Base-by-base conservation (phyloP, 2,888 invertebrate species). In the Himalopsyche anomala region DNA sequence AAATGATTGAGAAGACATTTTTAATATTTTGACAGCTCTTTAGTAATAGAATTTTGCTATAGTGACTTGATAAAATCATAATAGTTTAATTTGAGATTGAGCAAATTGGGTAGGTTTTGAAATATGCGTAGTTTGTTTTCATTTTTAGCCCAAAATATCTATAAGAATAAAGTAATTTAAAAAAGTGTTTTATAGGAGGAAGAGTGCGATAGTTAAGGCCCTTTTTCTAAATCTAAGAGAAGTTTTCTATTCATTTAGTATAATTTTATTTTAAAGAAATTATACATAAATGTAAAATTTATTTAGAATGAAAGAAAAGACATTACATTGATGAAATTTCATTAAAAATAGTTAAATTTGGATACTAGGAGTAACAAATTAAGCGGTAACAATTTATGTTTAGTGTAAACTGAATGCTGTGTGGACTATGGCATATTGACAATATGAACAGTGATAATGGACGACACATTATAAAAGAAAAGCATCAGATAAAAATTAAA, bases 151-250 rank as follows among this genome's bases (percentile, higher is more conserved):
- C 28, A 74, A 36, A 74, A 74, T 74, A 74, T 74, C 15, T 74
- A 74, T 12, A 11, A 11, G 36, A 28, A 69, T 69, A 69, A 36
- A 36, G 74, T 38, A 74, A 74, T 74, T 74, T 12, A 38, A 74
- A 74, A 28, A 36, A 69, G 36, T 74, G 74, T 74, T 74, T 74
- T 74, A 38, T 38, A 74, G 28, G 74, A 74, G 38, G 74, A 74
- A 74, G 74, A 74, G 74, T 74, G 74, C 74, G 19, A 69, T 74
- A 74, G 74, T 36, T 74, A 74, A 74, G 74, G 74, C 74, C 74
- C 74, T 74, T 74, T 28, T 74, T 11, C 74, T 74, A 74, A 74
- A 74, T 74, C 74, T 74, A 74, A 38, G 36, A 74, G 74, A 74
- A 12, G 19, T 74, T 28, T 28, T 28, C 17, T 62, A 62, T 9